Conservation (phyloP, 2,888 invertebrate genomes). For the Azorinus chamasolen region DNA sequence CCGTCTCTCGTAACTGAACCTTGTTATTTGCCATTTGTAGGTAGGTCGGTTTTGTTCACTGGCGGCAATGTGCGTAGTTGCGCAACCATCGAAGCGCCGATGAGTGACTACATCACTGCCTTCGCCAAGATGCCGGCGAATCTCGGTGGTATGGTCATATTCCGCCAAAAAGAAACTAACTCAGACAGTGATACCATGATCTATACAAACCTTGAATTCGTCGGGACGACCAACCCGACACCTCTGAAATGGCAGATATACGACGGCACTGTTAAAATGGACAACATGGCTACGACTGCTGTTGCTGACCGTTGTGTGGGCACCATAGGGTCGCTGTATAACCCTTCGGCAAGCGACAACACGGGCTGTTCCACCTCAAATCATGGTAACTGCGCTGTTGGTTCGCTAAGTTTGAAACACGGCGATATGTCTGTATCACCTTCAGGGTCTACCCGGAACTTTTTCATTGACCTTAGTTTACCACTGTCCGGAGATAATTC, state of each 20-base stretch:
- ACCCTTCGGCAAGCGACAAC: slow-evolving; percentile 43
- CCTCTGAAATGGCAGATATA: slow-evolving; percentile 62
- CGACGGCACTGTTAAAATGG: slow-evolving; percentile 55
- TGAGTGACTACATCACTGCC: slow-evolving; percentile 67
- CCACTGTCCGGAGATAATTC: slow-evolving; percentile 65
- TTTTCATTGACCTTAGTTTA: slow-evolving; percentile 68
- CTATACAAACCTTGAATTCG: slow-evolving; percentile 61
- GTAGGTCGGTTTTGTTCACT: slow-evolving; percentile 57
- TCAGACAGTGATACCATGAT: slow-evolving; percentile 63
- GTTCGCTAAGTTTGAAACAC: slow-evolving; percentile 72
- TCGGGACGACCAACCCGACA: slow-evolving; percentile 24
- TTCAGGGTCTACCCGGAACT: slow-evolving; percentile 33
- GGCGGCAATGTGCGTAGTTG: slow-evolving; percentile 50
- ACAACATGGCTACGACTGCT: slow-evolving; percentile 45
- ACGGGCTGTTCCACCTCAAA: slow-evolving; percentile 43
- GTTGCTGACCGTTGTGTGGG: slow-evolving; percentile 48
- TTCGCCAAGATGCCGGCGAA: slow-evolving; percentile 62
- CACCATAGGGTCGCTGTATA: slow-evolving; percentile 56
- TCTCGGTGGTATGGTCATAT: slow-evolving; percentile 70
- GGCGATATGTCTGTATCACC: slow-evolving; percentile 62
- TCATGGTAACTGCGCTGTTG: slow-evolving; percentile 66
- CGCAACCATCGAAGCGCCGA: slow-evolving; percentile 68
- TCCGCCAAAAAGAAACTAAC: slow-evolving; percentile 63
- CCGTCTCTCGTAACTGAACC: too few relatives aligned
- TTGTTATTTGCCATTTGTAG: slow-evolving; percentile 45